Evolutionary conservation across 2,797 vertebrate species (phyloP), one percentile per base, ranked within the genome.

Genomic region (Diplodus puntazzo): DNA sequence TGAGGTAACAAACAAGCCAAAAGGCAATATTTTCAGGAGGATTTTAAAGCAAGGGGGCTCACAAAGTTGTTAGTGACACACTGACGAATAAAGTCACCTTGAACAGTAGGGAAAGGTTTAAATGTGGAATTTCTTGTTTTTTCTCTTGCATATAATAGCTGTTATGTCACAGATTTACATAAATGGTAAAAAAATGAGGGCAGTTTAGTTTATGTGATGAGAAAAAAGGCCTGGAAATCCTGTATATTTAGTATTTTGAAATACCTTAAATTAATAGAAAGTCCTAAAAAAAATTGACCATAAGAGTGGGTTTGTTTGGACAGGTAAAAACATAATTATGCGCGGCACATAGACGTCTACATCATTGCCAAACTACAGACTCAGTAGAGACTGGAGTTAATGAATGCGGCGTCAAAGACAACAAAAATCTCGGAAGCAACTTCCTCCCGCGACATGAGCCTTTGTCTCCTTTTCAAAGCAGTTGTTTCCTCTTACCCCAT

Each of bases 401-500:
- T 84, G 68, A 87, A 82, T 69, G 64, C 58, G 11, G 70, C 73
- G 46, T 54, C 42, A 74, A 75, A 79, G 70, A 63, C 43, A 76
- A 72, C 20, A 10, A 76, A 79, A 79, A 63, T 18, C 62, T 71
- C 39, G 73, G 14, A 79, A 20, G 14, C 39, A 80, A 75, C 74
- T 87, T 88, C 75, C 66, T 34, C 39, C 58, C 49, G 53, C 62
- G 75, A 85, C 76, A 79, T 73, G 39, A 81, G 75, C 64, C 64
- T 78, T 83, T 77, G 70, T 90, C 63, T 89, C 58, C 53, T 76
- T 79, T 75, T 88, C 76, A 79, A 74, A 77, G 66, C 62, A 43
- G 49, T 76, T 78, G 60, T 78, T 87, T 77, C 59, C 46, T n/a
- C 80, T 80, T 73, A 62, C 11, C n/a, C 78, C 70, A 90, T 90